A percentile compares a stretch with the other conserved stretches of the same genome.
Evolutionary conservation across 2,113 vertebrate species (phyloP).

Genomic region (Ceratotherium simum): DNA sequence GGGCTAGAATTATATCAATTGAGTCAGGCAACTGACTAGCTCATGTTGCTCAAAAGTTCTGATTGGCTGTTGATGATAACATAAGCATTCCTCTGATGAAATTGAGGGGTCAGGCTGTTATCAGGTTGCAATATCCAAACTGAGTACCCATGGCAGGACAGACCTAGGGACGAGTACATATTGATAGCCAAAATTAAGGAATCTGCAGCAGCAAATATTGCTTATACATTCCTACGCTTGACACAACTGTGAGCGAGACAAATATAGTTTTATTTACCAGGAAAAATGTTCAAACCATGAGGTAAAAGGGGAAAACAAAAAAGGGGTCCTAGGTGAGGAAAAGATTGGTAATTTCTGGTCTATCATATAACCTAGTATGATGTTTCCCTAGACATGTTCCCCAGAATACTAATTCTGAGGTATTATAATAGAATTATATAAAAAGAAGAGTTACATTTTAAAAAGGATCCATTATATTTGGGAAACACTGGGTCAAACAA

Average conservation of each 20-base stretch:
- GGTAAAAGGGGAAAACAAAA: not conserved
- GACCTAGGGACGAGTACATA: not conserved
- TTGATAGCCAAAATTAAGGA: not conserved
- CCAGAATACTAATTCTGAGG: not conserved
- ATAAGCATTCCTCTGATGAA: not conserved
- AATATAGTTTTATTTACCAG: not conserved
- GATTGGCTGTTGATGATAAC: not conserved
- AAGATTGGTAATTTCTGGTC: not conserved
- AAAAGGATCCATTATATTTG: not conserved
- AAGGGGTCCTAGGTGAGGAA: not conserved
- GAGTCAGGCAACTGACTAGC: not conserved
- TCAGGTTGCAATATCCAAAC: not conserved
- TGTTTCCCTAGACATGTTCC: not conserved
- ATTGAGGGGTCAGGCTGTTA: not conserved
- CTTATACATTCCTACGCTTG: not conserved
- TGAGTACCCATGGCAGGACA: not conserved
- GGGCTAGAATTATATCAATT: conserved; percentile 41
- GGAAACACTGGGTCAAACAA: not conserved
- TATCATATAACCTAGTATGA: not conserved
- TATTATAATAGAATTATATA: not conserved
- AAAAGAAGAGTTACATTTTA: not conserved
- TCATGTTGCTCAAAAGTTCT: not conserved
- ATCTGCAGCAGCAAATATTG: not conserved
- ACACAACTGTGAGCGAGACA: not conserved
- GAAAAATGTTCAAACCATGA: conserved; percentile 13